These are phyloP conservation scores for Motacilla tschutschensis DNA, from an alignment of 2,113 vertebrate genomes.

Conservation along the genomic window DNA sequence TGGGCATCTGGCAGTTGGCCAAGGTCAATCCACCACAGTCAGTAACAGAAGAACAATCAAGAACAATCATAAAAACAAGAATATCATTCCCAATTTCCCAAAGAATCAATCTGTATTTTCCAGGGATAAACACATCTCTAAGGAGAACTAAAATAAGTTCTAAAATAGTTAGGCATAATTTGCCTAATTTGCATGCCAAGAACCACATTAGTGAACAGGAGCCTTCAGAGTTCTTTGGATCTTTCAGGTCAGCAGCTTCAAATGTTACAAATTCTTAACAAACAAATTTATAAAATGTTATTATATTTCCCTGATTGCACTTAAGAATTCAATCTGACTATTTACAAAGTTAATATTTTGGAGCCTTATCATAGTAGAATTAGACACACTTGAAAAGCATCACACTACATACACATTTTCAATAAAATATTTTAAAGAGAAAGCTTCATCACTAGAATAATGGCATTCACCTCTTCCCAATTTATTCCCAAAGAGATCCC, in stretches of 20 bases:
- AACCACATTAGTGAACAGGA: neutral
- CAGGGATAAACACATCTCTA: neutral
- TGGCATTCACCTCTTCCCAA: neutral
- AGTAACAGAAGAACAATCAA: neutral
- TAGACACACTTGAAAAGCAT: neutral
- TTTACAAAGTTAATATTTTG: neutral
- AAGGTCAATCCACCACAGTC: neutral
- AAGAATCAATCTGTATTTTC: neutral
- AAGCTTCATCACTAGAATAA: neutral
- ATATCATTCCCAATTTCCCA: neutral
- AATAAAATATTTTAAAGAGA: neutral
- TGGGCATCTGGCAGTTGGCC: neutral
- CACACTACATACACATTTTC: neutral
- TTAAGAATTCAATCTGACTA: neutral
- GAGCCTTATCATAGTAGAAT: neutral
- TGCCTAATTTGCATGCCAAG: neutral
- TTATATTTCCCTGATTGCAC: neutral
- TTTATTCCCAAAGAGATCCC: neutral
- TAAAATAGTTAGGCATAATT: neutral
- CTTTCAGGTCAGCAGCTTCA: neutral
- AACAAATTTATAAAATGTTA: neutral
- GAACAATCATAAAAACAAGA: neutral
- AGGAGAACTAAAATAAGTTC: neutral
- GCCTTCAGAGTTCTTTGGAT: neutral
- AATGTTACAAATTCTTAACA: neutral